phyloP scores from a whole-genome alignment of 2,113 vertebrate species.

The Oplegnathus fasciatus region DNA sequence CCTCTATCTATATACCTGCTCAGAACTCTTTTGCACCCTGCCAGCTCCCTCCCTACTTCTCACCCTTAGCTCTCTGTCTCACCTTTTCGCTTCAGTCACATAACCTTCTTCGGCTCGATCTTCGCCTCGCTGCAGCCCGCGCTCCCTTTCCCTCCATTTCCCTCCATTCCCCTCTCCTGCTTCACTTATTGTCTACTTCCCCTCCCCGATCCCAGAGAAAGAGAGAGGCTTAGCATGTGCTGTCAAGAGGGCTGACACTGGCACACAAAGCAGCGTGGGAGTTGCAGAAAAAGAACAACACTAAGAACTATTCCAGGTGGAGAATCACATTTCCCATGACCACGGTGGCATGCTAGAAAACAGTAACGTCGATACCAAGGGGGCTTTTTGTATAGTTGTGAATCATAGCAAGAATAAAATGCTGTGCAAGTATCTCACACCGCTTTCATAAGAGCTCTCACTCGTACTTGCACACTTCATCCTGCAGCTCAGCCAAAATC shows the following conservation, averaged over 20 bases:
- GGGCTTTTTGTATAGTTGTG: background rate
- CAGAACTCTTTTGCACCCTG: slow-evolving; percentile 35
- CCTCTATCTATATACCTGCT: slow-evolving; percentile 45
- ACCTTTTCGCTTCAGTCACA: slow-evolving; percentile 22
- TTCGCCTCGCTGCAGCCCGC: background rate
- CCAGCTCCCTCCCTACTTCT: slow-evolving; percentile 25
- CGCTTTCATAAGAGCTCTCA: slow-evolving; percentile 23
- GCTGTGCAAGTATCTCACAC: slow-evolving; percentile 8
- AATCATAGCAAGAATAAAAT: slow-evolving; percentile 31
- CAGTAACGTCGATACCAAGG: background rate
- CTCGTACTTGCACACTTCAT: slow-evolving; percentile 33
- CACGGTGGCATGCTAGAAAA: background rate
- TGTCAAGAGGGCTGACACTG: slow-evolving; percentile 25
- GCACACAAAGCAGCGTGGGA: slow-evolving; percentile 22
- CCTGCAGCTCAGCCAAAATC: slow-evolving; percentile 56
- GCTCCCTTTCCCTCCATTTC: background rate
- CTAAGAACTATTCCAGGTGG: slow-evolving; percentile 8
- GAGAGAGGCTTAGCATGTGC: slow-evolving; percentile 1
- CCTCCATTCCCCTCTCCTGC: background rate
- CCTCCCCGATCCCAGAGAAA: slow-evolving; percentile 21
- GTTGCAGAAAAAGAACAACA: background rate
- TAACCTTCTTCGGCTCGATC: slow-evolving; percentile 12
- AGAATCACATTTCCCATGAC: slow-evolving; percentile 41
- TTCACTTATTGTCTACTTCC: slow-evolving; percentile 14
- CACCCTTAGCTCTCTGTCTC: slow-evolving; percentile 13